These are phyloP conservation scores for Tubiluchus corallicola DNA, from an alignment of 2,888 invertebrate genomes.

Conservation along the genomic window DNA sequence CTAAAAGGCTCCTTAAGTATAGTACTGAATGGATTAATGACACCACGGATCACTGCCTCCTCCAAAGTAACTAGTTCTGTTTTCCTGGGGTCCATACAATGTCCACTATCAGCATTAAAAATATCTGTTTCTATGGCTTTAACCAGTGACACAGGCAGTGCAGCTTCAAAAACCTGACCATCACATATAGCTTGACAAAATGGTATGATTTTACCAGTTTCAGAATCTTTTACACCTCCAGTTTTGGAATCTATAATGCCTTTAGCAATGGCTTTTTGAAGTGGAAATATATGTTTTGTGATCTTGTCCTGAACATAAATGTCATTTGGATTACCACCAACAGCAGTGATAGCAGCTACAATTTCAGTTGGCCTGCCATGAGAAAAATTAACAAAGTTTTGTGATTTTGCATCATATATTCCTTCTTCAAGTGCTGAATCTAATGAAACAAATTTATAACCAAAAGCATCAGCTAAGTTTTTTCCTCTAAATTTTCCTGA, in stretches of 20 bases:
- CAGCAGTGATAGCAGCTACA: no score
- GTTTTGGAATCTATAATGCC: conserved; percentile 57
- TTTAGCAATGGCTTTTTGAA: no score
- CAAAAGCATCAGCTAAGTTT: no score
- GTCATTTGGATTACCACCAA: no score
- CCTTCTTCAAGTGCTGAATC: no score
- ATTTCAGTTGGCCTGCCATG: no score
- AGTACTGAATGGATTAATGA: conserved; percentile 67
- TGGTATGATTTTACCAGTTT: conserved; percentile 50
- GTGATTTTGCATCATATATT: no score
- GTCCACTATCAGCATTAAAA: conserved; percentile 63
- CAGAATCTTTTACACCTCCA: conserved; percentile 58
- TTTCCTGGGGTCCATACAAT: conserved; percentile 58
- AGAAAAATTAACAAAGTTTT: no score
- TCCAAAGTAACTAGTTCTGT: conserved; percentile 58
- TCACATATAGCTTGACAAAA: conserved; percentile 64
- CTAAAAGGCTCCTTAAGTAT: conserved; percentile 55
- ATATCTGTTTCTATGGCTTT: conserved; percentile 81
- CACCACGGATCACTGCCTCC: conserved; percentile 61
- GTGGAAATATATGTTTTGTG: no score
- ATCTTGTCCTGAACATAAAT: no score
- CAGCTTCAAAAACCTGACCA: conserved; percentile 58
- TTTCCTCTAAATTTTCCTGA: no score
- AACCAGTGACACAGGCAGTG: conserved; percentile 59
- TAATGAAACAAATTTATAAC: no score